Conservation (phyloP, 1,140 invertebrate genomes). For the Dermatophagoides farinae region DNA sequence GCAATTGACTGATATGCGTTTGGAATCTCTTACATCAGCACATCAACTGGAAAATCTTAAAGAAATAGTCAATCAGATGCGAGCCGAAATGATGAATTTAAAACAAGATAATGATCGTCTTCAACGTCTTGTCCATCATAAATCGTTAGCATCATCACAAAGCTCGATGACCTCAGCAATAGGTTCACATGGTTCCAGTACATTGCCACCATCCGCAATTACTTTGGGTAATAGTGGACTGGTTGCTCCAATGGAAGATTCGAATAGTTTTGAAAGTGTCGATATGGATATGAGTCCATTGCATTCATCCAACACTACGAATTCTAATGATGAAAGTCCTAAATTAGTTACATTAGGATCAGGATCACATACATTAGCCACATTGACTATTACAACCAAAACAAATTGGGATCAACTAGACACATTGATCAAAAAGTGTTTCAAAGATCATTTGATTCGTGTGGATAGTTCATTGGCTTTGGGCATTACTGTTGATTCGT, state of each 20-base stretch:
- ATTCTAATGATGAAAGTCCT: not conserved
- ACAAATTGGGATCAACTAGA: slow-evolving; percentile 88
- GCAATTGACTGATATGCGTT: slow-evolving; percentile 77
- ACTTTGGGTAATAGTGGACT: not conserved
- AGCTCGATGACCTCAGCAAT: slow-evolving; percentile 23
- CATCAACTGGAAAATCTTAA: slow-evolving; percentile 88
- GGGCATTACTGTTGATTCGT: slow-evolving; percentile 65
- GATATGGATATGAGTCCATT: slow-evolving; percentile 4
- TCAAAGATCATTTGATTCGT: slow-evolving; percentile 77
- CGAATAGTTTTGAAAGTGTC: slow-evolving; percentile 7
- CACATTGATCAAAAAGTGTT: slow-evolving; percentile 63
- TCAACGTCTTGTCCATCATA: slow-evolving; percentile 59
- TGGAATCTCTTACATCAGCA: slow-evolving; percentile 84
- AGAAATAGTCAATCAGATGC: slow-evolving; percentile 88
- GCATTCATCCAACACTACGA: not conserved
- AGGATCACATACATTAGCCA: slow-evolving; percentile 47
- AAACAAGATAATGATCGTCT: slow-evolving; percentile 91
- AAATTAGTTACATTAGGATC: slow-evolving; percentile 11
- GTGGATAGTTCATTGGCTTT: slow-evolving; percentile 79
- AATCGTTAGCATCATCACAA: slow-evolving; percentile 55
- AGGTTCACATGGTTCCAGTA: not conserved
- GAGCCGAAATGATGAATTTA: slow-evolving; percentile 50
- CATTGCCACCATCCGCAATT: not conserved
- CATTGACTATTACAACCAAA: slow-evolving; percentile 67
- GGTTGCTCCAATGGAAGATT: not conserved